phyloP scores from a whole-genome alignment of 2,113 vertebrate species.

The Cricetomys ansorgei region DNA sequence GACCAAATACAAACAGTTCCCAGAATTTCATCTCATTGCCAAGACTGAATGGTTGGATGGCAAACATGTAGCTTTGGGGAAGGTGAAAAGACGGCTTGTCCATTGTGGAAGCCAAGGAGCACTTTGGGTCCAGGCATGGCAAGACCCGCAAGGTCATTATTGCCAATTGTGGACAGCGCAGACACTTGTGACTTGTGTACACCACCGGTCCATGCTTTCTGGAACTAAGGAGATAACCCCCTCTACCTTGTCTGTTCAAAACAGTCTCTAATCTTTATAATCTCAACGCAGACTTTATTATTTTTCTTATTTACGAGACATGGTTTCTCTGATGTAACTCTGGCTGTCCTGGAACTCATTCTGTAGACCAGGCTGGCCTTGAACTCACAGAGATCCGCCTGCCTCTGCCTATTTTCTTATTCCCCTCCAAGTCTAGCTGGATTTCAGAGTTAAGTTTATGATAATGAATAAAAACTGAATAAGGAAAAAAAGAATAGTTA shows the following conservation, averaged over 20 bases:
- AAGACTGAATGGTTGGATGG: not conserved
- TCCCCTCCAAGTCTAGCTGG: not conserved
- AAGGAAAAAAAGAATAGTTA: not conserved
- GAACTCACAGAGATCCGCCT: too few relatives aligned
- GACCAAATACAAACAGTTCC: not conserved
- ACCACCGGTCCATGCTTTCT: not conserved
- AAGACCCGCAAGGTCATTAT: not conserved
- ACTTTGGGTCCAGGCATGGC: not conserved
- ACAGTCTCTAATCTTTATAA: not conserved
- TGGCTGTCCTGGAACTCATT: too few relatives aligned
- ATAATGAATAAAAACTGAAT: not conserved
- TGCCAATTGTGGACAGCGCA: not conserved
- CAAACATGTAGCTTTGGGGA: not conserved
- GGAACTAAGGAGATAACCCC: not conserved
- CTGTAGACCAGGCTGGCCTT: too few relatives aligned
- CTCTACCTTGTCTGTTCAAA: not conserved
- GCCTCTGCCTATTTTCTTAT: not conserved
- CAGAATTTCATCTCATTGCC: not conserved
- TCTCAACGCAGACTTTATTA: not conserved
- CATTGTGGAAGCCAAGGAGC: not conserved
- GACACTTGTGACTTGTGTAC: not conserved
- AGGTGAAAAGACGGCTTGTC: not conserved
- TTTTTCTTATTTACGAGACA: too few relatives aligned
- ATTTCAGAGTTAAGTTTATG: not conserved
- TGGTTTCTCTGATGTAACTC: too few relatives aligned